These are phyloP conservation scores for Eleutherodactylus coqui DNA, from an alignment of 2,797 vertebrate genomes.

Conservation along the genomic window DNA sequence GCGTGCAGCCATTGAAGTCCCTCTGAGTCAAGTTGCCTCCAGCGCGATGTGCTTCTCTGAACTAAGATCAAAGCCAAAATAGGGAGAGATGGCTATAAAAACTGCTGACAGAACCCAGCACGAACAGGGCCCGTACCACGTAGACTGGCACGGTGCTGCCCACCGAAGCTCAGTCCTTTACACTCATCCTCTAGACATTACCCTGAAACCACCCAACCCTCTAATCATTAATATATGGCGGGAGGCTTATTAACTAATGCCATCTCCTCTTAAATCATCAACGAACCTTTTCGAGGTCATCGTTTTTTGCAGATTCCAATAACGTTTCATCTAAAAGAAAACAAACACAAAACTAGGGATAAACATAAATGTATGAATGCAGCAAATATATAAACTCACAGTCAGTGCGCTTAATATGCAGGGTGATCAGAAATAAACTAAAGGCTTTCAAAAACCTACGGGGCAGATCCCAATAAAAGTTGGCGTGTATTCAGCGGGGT, in stretches of 20 bases:
- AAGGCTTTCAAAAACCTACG: no score
- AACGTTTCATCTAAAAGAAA: slow-evolving; percentile 77
- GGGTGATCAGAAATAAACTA: no score
- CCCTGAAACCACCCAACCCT: no score
- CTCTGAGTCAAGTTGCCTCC: slow-evolving; percentile 82
- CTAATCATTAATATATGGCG: neutral
- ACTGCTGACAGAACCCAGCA: neutral
- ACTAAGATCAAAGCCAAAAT: slow-evolving; percentile 54
- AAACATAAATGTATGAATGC: neutral
- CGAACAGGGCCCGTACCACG: neutral
- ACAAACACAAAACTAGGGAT: no score
- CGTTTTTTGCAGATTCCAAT: slow-evolving; percentile 87
- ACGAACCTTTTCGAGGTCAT: slow-evolving; percentile 83
- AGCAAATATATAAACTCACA: no score
- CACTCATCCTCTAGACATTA: neutral
- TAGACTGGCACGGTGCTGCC: neutral
- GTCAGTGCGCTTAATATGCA: no score
- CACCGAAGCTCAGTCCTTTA: neutral
- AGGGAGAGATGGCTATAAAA: neutral
- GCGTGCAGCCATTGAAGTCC: slow-evolving; percentile 81
- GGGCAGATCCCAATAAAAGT: no score
- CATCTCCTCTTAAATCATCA: neutral
- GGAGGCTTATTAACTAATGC: neutral
- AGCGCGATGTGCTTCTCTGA: slow-evolving; percentile 84
- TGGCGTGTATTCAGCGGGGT: no score